Percentiles rank a stretch among this genome's conserved stretches.
phyloP scores from a whole-genome alignment of 2,888 invertebrate genomes.

The Sminthurinus aureus region DNA sequence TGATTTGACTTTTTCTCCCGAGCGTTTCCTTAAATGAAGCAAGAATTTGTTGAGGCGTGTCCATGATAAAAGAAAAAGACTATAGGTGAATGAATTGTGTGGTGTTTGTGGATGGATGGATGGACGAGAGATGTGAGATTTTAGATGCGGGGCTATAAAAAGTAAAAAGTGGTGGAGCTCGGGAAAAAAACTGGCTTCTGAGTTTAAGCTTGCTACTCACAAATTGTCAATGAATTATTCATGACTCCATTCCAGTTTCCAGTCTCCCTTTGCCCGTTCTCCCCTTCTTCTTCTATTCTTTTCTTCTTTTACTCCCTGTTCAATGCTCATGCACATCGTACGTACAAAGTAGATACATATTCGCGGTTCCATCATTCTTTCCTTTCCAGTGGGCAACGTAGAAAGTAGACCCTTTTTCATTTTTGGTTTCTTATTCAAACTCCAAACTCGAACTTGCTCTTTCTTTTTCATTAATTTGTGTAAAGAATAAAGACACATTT shows the following conservation, averaged over 20 bases:
- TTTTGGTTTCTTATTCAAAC: no score
- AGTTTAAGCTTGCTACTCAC: conserved; percentile 9
- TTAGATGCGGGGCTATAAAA: conserved; percentile 47
- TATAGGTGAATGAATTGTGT: conserved; percentile 1
- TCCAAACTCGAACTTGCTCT: no score
- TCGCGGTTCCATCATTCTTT: not conserved
- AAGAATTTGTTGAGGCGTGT: conserved; percentile 40
- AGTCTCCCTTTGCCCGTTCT: conserved; percentile 12
- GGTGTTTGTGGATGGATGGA: conserved; percentile 14
- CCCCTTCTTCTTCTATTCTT: conserved; percentile 21
- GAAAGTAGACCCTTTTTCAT: no score
- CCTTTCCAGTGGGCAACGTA: not conserved
- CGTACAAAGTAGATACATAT: no score
- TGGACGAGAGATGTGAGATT: conserved; percentile 27
- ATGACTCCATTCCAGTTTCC: conserved; percentile 36
- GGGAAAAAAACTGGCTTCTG: conserved; percentile 42
- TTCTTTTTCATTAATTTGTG: no score
- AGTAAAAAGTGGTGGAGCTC: conserved; percentile 38
- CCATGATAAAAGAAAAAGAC: conserved; percentile 27
- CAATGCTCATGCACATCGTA: no score
- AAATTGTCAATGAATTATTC: conserved; percentile 50
- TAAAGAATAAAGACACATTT: no score
- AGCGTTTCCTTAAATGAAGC: conserved; percentile 14
- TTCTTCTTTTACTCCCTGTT: not conserved
- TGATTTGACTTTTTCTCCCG: not conserved